Evolutionary conservation across 2,113 vertebrate genomes (phyloP).

Genomic region (Psilopogon haemacephalus): DNA sequence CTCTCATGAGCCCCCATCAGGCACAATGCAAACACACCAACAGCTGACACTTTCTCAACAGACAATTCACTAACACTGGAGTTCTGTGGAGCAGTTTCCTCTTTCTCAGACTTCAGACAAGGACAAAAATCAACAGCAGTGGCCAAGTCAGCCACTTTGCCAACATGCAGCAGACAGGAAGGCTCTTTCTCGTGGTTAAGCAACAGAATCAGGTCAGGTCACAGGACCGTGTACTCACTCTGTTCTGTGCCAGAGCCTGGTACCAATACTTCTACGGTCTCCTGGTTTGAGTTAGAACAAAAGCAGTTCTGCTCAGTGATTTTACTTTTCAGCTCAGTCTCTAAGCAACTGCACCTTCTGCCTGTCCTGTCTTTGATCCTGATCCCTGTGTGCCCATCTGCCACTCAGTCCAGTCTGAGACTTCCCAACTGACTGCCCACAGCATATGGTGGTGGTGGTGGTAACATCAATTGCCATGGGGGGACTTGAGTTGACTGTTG

Average conservation of each 20-base stretch:
- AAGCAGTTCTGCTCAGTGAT: too few species aligned
- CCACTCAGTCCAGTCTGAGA: too few species aligned
- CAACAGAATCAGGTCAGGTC: neutral
- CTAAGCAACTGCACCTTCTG: too few species aligned
- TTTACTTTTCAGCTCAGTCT: too few species aligned
- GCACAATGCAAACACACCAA: neutral
- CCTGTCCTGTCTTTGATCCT: too few species aligned
- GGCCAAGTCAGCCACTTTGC: neutral
- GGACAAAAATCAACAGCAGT: neutral
- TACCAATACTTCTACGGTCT: neutral
- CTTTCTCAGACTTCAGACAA: neutral
- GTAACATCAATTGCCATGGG: too few species aligned
- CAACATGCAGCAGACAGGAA: neutral
- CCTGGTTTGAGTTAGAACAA: too few species aligned
- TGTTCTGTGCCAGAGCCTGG: neutral
- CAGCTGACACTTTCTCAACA: neutral
- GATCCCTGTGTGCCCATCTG: too few species aligned
- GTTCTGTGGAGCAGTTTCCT: neutral
- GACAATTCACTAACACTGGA: neutral
- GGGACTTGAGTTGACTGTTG: too few species aligned
- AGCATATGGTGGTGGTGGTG: too few species aligned
- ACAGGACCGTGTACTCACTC: neutral
- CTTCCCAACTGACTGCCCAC: too few species aligned
- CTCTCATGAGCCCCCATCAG: neutral
- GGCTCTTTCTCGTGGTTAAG: neutral